phyloP scores from a whole-genome alignment of 1,140 invertebrate species.

The Helicoverpa armigera region DNA sequence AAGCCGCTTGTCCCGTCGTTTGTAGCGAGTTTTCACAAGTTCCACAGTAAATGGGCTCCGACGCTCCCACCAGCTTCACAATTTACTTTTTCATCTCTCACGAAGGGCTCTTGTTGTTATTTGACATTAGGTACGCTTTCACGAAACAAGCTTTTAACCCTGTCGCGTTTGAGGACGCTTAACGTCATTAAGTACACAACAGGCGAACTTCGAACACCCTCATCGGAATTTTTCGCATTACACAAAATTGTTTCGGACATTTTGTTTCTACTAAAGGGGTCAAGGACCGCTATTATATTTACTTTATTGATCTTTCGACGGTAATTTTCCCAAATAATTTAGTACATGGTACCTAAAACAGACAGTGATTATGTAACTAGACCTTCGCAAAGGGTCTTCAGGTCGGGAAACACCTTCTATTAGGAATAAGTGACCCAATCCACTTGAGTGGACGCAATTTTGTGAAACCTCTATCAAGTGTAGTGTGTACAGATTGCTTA shows the following conservation, averaged over 20 bases:
- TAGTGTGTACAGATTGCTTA: constrained; percentile 65
- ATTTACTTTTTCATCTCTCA: constrained; percentile 56
- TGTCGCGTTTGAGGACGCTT: constrained; percentile 50
- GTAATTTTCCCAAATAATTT: constrained; percentile 24
- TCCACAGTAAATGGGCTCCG: constrained; percentile 41
- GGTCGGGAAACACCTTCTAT: constrained; percentile 57
- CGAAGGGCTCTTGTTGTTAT: constrained; percentile 52
- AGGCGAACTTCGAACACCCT: constrained; percentile 41
- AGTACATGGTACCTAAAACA: constrained; percentile 2
- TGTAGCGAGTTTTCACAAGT: constrained; percentile 53
- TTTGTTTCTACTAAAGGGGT: constrained; percentile 28
- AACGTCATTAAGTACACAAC: constrained; percentile 53
- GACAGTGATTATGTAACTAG: constrained; percentile 44
- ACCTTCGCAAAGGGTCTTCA: constrained; percentile 45
- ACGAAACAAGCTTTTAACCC: constrained; percentile 56
- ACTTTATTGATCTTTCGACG: constrained; percentile 25
- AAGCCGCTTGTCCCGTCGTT: constrained; percentile 51
- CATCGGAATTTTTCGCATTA: constrained; percentile 50
- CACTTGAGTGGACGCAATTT: constrained; percentile 66
- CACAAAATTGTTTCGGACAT: constrained; percentile 43
- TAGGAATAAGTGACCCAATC: constrained; percentile 63
- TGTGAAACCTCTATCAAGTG: constrained; percentile 58
- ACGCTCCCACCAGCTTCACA: constrained; percentile 39
- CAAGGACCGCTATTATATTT: constrained; percentile 8
- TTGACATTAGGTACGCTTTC: constrained; percentile 53